Evolutionary conservation across 2,888 invertebrate species (phyloP).

Genomic region (Brenthis ino): DNA sequence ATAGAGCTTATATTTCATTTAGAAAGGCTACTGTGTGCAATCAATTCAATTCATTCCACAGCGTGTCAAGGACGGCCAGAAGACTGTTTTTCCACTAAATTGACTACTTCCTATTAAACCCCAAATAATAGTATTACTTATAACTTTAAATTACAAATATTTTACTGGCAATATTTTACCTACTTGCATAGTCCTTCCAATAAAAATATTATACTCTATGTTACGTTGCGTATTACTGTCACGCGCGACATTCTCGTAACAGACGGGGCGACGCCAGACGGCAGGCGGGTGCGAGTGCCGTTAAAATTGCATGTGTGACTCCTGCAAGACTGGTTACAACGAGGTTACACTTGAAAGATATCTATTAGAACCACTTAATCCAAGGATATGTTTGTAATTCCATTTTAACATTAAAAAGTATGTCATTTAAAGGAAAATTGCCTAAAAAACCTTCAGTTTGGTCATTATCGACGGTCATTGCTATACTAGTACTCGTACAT

Average conservation of each 20-base stretch:
- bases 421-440: neutral
- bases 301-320: slow-evolving; percentile 32
- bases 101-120: neutral
- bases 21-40: slow-evolving; percentile 11
- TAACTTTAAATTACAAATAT: neutral
- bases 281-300: slow-evolving; percentile 29
- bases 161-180: neutral
- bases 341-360: slow-evolving; percentile 28
- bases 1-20: slow-evolving; percentile 10
- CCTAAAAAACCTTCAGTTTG: neutral
- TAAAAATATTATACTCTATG: slow-evolving; percentile 8
- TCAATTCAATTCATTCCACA: slow-evolving; percentile 1
- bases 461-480: neutral
- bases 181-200: neutral
- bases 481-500: neutral
- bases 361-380: slow-evolving; percentile 13
- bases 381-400: neutral
- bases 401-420: neutral
- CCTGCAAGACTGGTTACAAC: slow-evolving; percentile 29
- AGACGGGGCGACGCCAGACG: slow-evolving; percentile 41
- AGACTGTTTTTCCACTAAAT: neutral
- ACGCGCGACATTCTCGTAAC: slow-evolving; percentile 36
- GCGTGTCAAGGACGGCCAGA: slow-evolving; percentile 12
- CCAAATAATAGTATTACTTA: neutral
- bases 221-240: slow-evolving; percentile 31